Conservation (phyloP, 2,888 invertebrate genomes). For the Drosophila diplacantha region DNA sequence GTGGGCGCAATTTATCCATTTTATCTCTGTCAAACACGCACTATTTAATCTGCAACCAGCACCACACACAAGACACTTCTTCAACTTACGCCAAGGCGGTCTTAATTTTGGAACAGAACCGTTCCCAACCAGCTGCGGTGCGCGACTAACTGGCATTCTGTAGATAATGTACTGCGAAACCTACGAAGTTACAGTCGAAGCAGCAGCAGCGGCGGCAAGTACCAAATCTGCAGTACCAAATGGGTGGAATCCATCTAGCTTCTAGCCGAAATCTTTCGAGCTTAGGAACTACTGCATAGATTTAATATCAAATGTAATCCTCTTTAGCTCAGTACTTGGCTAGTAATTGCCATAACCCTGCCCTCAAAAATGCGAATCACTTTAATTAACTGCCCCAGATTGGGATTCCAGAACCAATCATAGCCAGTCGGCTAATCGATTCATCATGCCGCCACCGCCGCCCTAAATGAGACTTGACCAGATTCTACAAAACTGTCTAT, state of each 20-base stretch:
- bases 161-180: slow-evolving; percentile 54
- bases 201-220: not conserved
- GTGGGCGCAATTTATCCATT: slow-evolving; percentile 13
- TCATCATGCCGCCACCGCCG: slow-evolving; percentile 23
- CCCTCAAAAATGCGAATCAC: slow-evolving; percentile 52
- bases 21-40: slow-evolving; percentile 17
- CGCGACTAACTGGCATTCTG: slow-evolving; percentile 50
- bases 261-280: not conserved
- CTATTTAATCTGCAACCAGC: slow-evolving; percentile 27
- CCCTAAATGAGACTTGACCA: slow-evolving; percentile 2
- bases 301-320: not conserved
- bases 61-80: slow-evolving; percentile 10
- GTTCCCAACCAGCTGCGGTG: slow-evolving; percentile 29
- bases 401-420: slow-evolving; percentile 17
- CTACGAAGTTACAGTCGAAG: slow-evolving; percentile 11
- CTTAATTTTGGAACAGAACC: slow-evolving; percentile 12
- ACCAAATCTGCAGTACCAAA: not conserved
- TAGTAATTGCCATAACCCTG: slow-evolving; percentile 37
- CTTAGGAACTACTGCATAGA: not conserved
- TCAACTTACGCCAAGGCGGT: slow-evolving; percentile 7
- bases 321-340: not conserved
- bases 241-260: not conserved
- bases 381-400: slow-evolving; percentile 54
- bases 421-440: slow-evolving; percentile 17
- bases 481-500: not conserved